phyloP scores from a whole-genome alignment of 2,113 vertebrate species.

The Picathartes gymnocephalus region DNA sequence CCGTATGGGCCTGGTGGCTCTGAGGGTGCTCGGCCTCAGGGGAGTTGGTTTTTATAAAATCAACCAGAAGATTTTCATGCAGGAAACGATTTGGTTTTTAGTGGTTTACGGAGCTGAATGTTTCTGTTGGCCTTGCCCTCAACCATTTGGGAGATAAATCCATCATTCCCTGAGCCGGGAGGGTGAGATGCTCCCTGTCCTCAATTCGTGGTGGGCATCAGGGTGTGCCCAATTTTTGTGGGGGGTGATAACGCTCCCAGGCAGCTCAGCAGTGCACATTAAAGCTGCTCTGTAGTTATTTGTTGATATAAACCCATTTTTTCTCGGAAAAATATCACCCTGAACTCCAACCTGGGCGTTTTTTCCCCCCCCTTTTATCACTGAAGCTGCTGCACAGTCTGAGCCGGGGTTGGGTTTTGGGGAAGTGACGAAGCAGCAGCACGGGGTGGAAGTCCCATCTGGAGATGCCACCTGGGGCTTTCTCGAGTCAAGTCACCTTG shows the following conservation, averaged over 20 bases:
- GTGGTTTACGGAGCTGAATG: not conserved
- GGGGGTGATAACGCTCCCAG: not conserved
- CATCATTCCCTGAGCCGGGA: accelerated
- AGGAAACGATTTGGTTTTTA: not conserved
- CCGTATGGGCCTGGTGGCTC: not conserved
- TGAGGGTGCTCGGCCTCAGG: not conserved
- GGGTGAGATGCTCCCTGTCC: not conserved
- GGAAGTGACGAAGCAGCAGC: not conserved
- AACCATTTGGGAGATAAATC: not conserved
- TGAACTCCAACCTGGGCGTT: accelerated
- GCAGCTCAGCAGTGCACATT: not conserved
- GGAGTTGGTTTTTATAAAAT: not conserved
- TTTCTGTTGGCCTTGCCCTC: not conserved
- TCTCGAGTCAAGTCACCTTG: not conserved
- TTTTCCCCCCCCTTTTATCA: not conserved
- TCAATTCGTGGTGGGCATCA: accelerated
- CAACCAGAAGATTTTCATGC: not conserved
- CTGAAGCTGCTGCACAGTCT: not conserved
- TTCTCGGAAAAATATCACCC: not conserved
- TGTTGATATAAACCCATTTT: accelerated
- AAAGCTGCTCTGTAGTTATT: not conserved
- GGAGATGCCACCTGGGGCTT: not conserved
- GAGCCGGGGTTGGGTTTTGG: not conserved
- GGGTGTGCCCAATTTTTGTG: not conserved
- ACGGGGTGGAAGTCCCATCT: accelerated